A percentile compares a stretch with the other conserved stretches of the same genome.
Evolutionary conservation across 2,113 vertebrate species (phyloP).

Genomic region (Nycticorax nycticorax): DNA sequence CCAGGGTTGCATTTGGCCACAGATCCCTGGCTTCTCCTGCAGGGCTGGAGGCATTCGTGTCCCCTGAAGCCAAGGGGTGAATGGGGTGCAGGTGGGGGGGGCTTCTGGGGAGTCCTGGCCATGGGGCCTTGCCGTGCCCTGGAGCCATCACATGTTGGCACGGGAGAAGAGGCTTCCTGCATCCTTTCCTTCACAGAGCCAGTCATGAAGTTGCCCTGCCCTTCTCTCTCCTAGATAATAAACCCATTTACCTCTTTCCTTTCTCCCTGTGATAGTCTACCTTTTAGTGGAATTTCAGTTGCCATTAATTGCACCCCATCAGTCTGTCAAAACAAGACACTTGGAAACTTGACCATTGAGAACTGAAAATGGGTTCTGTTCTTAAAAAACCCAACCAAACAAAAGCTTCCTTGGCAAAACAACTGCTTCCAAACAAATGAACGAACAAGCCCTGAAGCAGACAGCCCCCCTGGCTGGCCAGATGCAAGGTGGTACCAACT

Average conservation of each 20-base stretch:
- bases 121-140: fast-evolving
- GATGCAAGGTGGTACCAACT: fast-evolving
- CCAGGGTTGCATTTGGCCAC: neutral
- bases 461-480: neutral
- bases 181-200: neutral
- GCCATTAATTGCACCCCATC: neutral
- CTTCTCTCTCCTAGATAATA: neutral
- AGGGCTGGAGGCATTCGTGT: neutral
- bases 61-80: neutral
- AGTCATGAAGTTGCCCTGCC: fast-evolving
- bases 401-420: neutral
- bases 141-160: neutral
- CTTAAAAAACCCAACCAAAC: neutral
- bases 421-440: neutral
- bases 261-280: neutral
- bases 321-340: neutral
- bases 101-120: neutral
- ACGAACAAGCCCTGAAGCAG: neutral
- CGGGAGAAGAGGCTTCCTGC: neutral
- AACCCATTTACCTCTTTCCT: neutral
- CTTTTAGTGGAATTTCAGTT: neutral
- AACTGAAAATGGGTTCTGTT: neutral
- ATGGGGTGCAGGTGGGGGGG: fast-evolving
- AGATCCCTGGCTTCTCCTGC: neutral
- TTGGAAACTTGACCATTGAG: neutral